Conservation (phyloP, 2,797 vertebrate species). For the Leptodactylus fallax region DNA sequence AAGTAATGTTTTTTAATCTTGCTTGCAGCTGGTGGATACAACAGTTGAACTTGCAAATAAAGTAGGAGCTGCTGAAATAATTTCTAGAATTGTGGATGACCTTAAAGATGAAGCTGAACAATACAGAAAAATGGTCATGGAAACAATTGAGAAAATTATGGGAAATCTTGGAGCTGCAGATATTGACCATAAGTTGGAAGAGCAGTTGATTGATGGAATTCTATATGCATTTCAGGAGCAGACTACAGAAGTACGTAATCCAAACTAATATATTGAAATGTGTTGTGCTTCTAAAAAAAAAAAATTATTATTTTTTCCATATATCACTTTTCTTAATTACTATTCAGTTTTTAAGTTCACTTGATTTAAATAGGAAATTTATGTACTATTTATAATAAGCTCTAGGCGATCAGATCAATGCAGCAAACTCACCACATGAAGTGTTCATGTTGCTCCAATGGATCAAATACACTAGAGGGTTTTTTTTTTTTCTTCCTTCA, state of each 20-base stretch:
- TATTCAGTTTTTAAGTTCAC: no score
- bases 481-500: no score
- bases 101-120: constrained; percentile 99
- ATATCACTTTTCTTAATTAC: no score
- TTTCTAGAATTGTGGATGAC: constrained; percentile 97
- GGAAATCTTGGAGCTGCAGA: constrained; percentile 97
- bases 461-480: no score
- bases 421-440: no score
- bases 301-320: no score
- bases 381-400: no score
- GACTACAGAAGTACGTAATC: constrained; percentile 90
- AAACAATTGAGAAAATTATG: constrained; percentile 99
- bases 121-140: constrained; percentile 99
- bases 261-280: neutral
- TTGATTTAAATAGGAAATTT: no score
- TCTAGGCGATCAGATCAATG: no score
- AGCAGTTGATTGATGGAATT: constrained; percentile 98
- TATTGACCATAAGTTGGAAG: constrained; percentile 98
- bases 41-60: constrained; percentile 99
- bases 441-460: no score
- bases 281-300: neutral
- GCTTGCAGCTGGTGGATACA: constrained; percentile 92
- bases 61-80: constrained; percentile 98
- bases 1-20: neutral
- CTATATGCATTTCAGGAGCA: constrained; percentile 98